These are phyloP conservation scores for Phyllostomus hastatus DNA, from an alignment of 2,113 vertebrate genomes.

Conservation along the genomic window DNA sequence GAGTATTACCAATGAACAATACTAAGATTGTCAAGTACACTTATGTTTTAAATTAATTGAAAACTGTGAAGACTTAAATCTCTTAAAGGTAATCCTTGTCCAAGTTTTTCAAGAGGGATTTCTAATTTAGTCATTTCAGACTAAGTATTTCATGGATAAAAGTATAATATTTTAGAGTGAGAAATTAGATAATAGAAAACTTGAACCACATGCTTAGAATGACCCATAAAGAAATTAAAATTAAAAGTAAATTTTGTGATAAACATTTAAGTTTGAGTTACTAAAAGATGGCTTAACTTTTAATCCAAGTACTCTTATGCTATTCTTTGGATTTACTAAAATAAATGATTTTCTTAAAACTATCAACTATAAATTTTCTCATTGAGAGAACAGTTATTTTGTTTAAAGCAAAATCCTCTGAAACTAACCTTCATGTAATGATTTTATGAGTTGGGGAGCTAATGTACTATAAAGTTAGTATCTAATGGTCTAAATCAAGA, in stretches of 20 bases:
- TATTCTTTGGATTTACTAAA: slow-evolving; percentile 6
- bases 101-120: background rate
- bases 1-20: background rate
- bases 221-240: background rate
- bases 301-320: background rate
- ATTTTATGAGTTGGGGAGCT: background rate
- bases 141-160: background rate
- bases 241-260: background rate
- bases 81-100: background rate
- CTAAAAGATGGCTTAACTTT: background rate
- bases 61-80: background rate
- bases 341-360: background rate
- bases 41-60: background rate
- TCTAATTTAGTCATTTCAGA: slow-evolving; percentile 27
- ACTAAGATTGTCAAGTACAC: background rate
- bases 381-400: background rate
- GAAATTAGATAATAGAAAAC: background rate
- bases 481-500: background rate
- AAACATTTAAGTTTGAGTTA: background rate
- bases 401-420: background rate
- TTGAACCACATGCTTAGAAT: background rate
- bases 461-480: background rate
- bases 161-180: background rate
- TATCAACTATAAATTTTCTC: background rate
- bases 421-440: background rate